Evolutionary conservation across 2,797 vertebrate species (phyloP).

Genomic region (Myoxocephalus aenaeus): DNA sequence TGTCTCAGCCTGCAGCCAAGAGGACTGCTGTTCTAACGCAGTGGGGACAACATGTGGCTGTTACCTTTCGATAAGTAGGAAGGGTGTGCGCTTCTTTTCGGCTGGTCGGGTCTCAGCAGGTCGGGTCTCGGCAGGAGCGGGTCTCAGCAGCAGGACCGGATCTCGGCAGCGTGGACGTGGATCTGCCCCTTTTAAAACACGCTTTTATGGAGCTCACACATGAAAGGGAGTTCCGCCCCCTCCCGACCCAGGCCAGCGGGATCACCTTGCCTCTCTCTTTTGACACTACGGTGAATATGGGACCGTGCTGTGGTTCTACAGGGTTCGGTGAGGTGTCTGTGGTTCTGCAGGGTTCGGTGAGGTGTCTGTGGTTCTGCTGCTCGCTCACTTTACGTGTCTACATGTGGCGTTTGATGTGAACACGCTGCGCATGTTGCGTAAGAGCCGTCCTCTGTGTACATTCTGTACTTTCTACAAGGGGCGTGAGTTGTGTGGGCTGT

Average conservation of each 20-base stretch:
- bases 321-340: no score
- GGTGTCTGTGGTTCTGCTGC: not conserved
- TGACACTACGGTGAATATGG: not conserved
- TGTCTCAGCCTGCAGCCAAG: not conserved
- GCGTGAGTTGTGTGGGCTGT: not conserved
- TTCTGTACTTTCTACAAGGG: slow-evolving; percentile 62
- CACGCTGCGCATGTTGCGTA: accelerated
- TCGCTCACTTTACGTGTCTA: not conserved
- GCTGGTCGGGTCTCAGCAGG: not conserved
- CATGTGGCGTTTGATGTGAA: not conserved
- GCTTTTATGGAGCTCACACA: slow-evolving; percentile 52
- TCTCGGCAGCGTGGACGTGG: not conserved
- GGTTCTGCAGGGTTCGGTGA: accelerated
- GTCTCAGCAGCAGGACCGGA: not conserved
- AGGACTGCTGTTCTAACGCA: not conserved
- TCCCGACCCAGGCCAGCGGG: not conserved
- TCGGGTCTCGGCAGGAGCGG: not conserved
- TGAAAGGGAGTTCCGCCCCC: slow-evolving; percentile 31
- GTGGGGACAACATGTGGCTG: not conserved
- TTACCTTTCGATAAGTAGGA: not conserved
- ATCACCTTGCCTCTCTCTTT: not conserved
- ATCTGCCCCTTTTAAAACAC: not conserved
- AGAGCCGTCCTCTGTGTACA: slow-evolving; percentile 48
- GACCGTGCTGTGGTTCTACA: accelerated
- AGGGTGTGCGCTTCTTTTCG: not conserved